Evolutionary conservation across 2,113 vertebrate genomes (phyloP).

Genomic region (Lophotis ruficrista): DNA sequence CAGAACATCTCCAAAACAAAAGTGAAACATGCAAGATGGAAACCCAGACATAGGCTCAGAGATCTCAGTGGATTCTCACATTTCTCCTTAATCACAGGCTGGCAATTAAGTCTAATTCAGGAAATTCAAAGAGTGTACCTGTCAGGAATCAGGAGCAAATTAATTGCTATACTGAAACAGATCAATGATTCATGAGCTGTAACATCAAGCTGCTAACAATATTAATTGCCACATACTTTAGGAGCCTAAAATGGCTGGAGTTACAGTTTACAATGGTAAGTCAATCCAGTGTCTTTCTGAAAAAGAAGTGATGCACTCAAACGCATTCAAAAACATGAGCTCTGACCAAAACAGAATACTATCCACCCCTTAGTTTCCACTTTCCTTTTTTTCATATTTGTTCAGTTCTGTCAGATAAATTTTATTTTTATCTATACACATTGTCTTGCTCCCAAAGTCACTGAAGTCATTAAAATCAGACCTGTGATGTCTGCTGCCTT

Average conservation of each 20-base stretch:
- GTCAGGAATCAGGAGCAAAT: constrained; percentile 26
- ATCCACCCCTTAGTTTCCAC: neutral
- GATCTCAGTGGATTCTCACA: neutral
- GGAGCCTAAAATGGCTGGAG: neutral
- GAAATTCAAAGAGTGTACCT: constrained; percentile 25
- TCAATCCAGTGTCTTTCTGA: neutral
- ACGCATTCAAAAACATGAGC: neutral
- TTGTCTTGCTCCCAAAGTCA: constrained; percentile 8
- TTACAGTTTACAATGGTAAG: neutral
- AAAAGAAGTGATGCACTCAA: neutral
- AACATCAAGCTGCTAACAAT: constrained; percentile 27
- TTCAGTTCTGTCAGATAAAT: neutral
- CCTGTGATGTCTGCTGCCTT: neutral
- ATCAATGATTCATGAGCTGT: constrained; percentile 47
- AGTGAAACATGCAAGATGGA: neutral
- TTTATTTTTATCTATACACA: neutral
- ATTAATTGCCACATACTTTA: constrained; percentile 31
- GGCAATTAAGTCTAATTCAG: constrained; percentile 19
- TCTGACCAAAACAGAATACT: neutral
- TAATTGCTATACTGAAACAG: constrained; percentile 34
- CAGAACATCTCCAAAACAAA: neutral
- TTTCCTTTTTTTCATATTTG: neutral
- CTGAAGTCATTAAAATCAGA: constrained; percentile 3
- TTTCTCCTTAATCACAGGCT: constrained; percentile 9
- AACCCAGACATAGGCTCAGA: neutral